Evolutionary conservation across 2,113 vertebrate genomes (phyloP).

Genomic region (Paralichthys olivaceus): DNA sequence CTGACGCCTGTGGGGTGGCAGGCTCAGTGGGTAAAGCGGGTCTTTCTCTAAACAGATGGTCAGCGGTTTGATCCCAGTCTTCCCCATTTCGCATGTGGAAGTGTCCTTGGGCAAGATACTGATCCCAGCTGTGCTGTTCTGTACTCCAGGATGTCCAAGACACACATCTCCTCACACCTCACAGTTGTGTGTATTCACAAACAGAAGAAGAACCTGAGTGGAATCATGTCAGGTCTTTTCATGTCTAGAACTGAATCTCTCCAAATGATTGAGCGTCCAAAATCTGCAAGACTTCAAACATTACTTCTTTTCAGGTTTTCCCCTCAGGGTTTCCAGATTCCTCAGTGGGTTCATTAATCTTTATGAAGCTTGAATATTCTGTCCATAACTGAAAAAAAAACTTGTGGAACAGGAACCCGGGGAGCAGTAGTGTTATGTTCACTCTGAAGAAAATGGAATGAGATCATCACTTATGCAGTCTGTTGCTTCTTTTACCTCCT

Average conservation of each 20-base stretch:
- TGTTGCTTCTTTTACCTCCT: neutral
- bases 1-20: neutral
- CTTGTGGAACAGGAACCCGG: neutral
- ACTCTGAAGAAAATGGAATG: neutral
- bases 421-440: neutral
- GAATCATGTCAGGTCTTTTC: neutral
- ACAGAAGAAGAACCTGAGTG: neutral
- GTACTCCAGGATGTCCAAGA: too few relatives aligned
- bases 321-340: neutral
- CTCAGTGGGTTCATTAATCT: neutral
- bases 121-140: neutral
- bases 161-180: too few relatives aligned
- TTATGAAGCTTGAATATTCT: neutral
- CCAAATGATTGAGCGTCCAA: neutral
- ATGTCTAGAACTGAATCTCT: neutral
- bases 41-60: too few relatives aligned
- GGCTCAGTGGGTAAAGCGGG: too few relatives aligned
- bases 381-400: neutral
- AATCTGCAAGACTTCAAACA: slow-evolving; percentile 6
- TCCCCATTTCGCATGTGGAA: too few relatives aligned
- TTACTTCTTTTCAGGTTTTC: slow-evolving; percentile 4
- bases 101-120: too few relatives aligned
- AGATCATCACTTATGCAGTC: neutral
- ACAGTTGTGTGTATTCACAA: neutral
- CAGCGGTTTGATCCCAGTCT: too few relatives aligned